A percentile compares a stretch with the other conserved stretches of the same genome.
Conservation (phyloP, 2,113 vertebrate species). For the Nothocercus nigrocapillus region DNA sequence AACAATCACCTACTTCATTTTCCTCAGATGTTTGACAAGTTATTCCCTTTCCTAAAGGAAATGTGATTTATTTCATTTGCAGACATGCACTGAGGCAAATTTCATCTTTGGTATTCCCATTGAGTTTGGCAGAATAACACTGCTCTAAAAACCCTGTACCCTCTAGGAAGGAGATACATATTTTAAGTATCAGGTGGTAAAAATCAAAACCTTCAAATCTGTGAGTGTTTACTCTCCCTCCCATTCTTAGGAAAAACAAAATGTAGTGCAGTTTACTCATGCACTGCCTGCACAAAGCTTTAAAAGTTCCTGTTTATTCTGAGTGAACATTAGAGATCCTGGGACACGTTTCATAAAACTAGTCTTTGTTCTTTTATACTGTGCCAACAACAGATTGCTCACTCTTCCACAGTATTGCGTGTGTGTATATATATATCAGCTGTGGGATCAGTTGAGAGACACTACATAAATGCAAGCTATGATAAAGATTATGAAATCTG, state of each 20-base stretch:
- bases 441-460: neutral
- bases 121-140: neutral
- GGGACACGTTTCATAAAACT: slow-evolving; percentile 14
- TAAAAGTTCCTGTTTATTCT: slow-evolving; percentile 60
- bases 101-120: neutral
- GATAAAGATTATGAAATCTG: neutral
- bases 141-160: neutral
- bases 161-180: neutral
- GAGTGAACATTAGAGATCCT: neutral
- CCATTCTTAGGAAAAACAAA: slow-evolving; percentile 19
- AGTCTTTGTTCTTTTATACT: slow-evolving; percentile 31
- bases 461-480: neutral
- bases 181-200: neutral
- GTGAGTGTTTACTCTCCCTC: neutral
- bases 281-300: neutral
- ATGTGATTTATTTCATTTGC: neutral
- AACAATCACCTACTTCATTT: neutral
- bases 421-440: neutral
- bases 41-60: neutral
- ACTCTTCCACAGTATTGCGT: neutral
- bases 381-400: neutral
- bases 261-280: neutral
- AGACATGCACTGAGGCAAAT: neutral
- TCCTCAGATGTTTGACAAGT: neutral
- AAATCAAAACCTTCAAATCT: neutral